Evolutionary conservation across 1,140 invertebrate species (phyloP).

Genomic region (Sitodiplosis mosellana): DNA sequence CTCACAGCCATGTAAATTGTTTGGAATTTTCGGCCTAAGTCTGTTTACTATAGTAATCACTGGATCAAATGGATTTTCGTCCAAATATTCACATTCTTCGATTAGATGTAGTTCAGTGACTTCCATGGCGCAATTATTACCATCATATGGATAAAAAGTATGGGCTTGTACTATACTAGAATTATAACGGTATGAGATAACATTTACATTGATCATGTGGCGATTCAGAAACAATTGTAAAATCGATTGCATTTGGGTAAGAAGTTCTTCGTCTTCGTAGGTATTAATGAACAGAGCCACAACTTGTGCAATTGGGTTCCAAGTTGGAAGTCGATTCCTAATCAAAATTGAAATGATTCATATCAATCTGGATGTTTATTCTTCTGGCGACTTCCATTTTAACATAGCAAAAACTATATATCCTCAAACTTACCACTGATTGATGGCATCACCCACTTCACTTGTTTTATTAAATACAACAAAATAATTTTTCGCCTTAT

Average conservation of each 20-base stretch:
- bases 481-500: constrained; percentile 5
- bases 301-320: constrained; percentile 4
- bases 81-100: constrained; percentile 1
- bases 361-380: too few relatives aligned
- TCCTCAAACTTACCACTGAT: not conserved
- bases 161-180: not conserved
- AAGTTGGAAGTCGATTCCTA: constrained; percentile 1
- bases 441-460: not conserved
- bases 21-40: constrained; percentile 1
- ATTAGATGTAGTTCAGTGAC: not conserved
- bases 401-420: too few relatives aligned
- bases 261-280: not conserved
- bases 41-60: not conserved
- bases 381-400: too few relatives aligned
- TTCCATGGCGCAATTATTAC: not conserved
- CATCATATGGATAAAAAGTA: constrained; percentile 2
- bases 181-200: not conserved
- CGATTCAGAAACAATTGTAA: not conserved
- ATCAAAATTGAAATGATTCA: too few relatives aligned
- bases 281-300: not conserved
- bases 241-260: not conserved
- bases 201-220: constrained; percentile 2
- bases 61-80: not conserved
- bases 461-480: not conserved
- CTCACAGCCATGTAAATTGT: not conserved